Percentiles rank a stretch among this genome's conserved stretches.
Evolutionary conservation across 1,140 invertebrate genomes (phyloP).

Genomic region (Drosophila subobscura): DNA sequence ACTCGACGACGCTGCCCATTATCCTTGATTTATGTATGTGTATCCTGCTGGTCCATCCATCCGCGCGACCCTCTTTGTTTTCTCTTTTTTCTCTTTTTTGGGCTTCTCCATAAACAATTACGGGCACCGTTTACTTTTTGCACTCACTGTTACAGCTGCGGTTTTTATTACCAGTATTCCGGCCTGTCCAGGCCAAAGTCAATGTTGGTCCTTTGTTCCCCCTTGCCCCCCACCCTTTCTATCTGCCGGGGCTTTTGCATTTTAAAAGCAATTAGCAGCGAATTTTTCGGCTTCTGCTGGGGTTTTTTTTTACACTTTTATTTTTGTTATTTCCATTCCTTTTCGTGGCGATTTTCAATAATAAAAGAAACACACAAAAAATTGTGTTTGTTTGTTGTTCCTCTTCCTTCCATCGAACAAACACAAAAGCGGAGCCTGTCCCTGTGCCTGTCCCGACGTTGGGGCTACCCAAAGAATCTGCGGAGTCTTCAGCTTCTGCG

Average conservation of each 20-base stretch:
- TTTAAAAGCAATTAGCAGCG: slow-evolving; percentile 81
- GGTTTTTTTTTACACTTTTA: slow-evolving; percentile 18
- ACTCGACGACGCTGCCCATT: slow-evolving; percentile 76
- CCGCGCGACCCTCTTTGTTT: slow-evolving; percentile 13
- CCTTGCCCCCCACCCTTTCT: slow-evolving; percentile 7
- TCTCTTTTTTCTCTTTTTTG: slow-evolving; percentile 1
- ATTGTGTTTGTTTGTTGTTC: slow-evolving; percentile 44
- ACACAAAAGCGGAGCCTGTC: slow-evolving; percentile 6
- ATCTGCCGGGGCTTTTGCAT: slow-evolving; percentile 64
- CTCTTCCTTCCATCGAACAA: slow-evolving; percentile 36
- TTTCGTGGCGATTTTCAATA: slow-evolving; percentile 68
- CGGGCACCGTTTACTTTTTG: slow-evolving; percentile 57
- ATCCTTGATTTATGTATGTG: slow-evolving; percentile 82
- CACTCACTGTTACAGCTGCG: slow-evolving; percentile 67
- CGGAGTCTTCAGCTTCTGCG: slow-evolving; percentile 6
- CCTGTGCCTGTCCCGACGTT: slow-evolving; percentile 24
- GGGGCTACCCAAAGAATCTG: slow-evolving; percentile 22
- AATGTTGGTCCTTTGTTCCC: slow-evolving; percentile 66
- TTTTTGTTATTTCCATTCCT: slow-evolving; percentile 50
- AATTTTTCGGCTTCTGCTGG: slow-evolving; percentile 63
- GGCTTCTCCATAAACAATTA: slow-evolving; percentile 77
- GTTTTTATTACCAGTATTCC: slow-evolving; percentile 58
- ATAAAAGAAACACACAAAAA: slow-evolving; percentile 64
- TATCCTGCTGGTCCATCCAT: slow-evolving; percentile 67
- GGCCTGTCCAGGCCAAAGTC: slow-evolving; percentile 69